A percentile compares a stretch with the other conserved stretches of the same genome.
phyloP scores from a whole-genome alignment of 2,888 invertebrate genomes.

The Chaitophorus viminalis region DNA sequence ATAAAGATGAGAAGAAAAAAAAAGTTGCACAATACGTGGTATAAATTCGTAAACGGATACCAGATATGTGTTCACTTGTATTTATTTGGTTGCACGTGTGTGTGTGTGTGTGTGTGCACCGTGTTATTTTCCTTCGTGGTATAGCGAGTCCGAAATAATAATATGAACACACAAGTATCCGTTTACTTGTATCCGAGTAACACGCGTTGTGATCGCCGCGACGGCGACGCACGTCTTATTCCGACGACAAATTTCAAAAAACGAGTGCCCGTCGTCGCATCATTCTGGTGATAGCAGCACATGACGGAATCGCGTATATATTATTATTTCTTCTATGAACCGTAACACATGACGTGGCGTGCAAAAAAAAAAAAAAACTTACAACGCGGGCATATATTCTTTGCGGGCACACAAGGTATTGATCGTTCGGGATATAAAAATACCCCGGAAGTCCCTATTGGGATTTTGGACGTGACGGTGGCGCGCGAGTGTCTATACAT shows the following conservation, averaged over 20 bases:
- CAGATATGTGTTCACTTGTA: constrained; percentile 39
- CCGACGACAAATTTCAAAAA: no score
- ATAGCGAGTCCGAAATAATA: constrained; percentile 4
- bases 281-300: neutral
- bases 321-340: neutral
- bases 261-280: neutral
- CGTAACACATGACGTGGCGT: neutral
- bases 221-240: no score
- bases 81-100: neutral
- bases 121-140: constrained; percentile 47
- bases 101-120: neutral
- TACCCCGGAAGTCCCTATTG: constrained; percentile 49
- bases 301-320: no score
- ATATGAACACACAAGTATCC: constrained; percentile 49
- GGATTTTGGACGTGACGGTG: constrained; percentile 45
- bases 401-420: constrained; percentile 22
- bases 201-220: constrained; percentile 12
- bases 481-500: constrained; percentile 10
- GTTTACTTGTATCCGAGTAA: constrained; percentile 26
- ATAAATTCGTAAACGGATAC: constrained; percentile 53
- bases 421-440: constrained; percentile 48
- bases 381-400: neutral
- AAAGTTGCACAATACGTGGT: constrained; percentile 55
- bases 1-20: constrained; percentile 6
- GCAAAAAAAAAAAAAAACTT: neutral